phyloP scores from a whole-genome alignment of 2,888 invertebrate genomes.

The Coelinius sp. region DNA sequence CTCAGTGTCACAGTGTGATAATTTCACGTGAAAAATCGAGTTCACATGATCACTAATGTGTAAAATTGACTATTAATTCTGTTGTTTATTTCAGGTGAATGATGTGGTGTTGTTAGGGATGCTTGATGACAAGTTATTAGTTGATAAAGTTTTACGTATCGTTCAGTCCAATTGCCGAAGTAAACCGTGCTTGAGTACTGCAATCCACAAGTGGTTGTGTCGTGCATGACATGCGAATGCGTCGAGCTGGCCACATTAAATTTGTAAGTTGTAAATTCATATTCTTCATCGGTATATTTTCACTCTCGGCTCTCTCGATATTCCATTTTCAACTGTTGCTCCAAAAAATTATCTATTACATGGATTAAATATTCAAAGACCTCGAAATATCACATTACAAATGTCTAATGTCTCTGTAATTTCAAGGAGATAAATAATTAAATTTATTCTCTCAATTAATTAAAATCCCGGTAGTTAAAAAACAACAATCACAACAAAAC shows the following conservation, averaged over 20 bases:
- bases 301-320: not conserved
- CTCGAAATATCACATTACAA: not conserved
- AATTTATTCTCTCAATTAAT: not conserved
- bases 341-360: not conserved
- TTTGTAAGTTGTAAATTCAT: not conserved
- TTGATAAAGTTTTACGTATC: not conserved
- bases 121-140: not conserved
- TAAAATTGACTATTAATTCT: not conserved
- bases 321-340: not conserved
- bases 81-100: not conserved
- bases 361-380: not conserved
- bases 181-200: constrained; percentile 41
- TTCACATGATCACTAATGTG: not conserved
- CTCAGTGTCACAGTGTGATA: not conserved
- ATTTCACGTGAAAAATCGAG: constrained; percentile 10
- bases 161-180: not conserved
- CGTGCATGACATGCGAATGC: constrained; percentile 35
- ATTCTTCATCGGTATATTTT: not conserved
- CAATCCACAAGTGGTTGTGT: constrained; percentile 66
- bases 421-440: not conserved
- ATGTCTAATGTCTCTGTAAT: too few species aligned
- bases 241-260: constrained; percentile 20
- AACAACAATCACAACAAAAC: not conserved
- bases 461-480: constrained; percentile 3
- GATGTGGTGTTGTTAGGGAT: not conserved